Evolutionary conservation across 2,113 vertebrate genomes (phyloP).

Genomic region (Lipophrys pholis): DNA sequence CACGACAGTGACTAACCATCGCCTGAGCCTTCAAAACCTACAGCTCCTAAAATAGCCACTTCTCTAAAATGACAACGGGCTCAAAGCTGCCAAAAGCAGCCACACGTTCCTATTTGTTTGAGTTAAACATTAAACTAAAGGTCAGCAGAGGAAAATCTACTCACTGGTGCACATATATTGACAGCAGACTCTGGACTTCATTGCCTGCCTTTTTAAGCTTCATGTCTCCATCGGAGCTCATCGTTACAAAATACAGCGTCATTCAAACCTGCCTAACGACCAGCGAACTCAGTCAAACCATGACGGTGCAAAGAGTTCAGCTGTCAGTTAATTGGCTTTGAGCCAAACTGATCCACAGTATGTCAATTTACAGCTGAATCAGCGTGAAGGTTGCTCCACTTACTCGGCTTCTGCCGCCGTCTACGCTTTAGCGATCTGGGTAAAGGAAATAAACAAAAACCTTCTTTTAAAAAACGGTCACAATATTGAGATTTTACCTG

Average conservation of each 20-base stretch:
- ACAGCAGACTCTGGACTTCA: neutral
- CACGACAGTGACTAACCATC: constrained; percentile 1
- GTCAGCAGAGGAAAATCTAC: no score
- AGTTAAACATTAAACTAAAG: neutral
- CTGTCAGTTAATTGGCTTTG: constrained; percentile 38
- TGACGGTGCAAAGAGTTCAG: constrained; percentile 29
- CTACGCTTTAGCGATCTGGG: no score
- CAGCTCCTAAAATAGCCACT: constrained; percentile 44
- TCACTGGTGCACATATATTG: neutral
- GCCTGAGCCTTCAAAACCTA: neutral
- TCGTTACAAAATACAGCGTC: no score
- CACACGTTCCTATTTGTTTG: neutral
- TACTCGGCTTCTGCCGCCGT: neutral
- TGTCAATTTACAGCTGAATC: constrained; percentile 45
- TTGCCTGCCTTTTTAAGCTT: no score
- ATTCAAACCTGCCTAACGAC: neutral
- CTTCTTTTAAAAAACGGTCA: no score
- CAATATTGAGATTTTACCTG: constrained; percentile 82
- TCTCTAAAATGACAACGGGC: constrained; percentile 32
- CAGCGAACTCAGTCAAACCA: neutral
- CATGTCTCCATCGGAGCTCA: no score
- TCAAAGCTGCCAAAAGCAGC: no score
- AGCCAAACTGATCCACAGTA: neutral
- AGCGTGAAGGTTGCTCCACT: constrained; percentile 26
- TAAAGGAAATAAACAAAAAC: no score